Conservation (phyloP, 2,797 vertebrate species). For the Labroides dimidiatus region DNA sequence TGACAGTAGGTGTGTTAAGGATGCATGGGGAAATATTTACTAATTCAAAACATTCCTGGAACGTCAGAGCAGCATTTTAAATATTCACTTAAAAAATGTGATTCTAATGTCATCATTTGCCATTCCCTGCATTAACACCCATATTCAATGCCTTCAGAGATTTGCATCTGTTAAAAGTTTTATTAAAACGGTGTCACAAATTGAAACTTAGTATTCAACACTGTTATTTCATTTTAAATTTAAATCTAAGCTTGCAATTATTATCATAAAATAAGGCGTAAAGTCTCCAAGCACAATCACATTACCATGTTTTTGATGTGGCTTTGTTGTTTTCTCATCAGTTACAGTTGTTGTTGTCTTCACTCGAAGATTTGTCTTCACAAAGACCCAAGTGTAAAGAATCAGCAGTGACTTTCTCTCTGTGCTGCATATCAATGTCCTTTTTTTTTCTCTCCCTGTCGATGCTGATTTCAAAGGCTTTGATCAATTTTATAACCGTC, state of each 20-base stretch:
- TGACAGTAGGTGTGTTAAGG: no score
- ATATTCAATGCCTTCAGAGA: slow-evolving; percentile 1
- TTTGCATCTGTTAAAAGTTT: neutral
- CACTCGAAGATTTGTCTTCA: neutral
- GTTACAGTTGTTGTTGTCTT: neutral
- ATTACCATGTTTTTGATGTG: slow-evolving; percentile 31
- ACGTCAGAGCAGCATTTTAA: neutral
- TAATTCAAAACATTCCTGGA: no score
- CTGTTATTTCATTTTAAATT: slow-evolving; percentile 32
- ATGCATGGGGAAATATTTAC: no score
- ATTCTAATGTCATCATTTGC: slow-evolving; percentile 9
- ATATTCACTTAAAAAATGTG: slow-evolving; percentile 4
- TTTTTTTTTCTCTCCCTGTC: neutral
- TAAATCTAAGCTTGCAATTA: slow-evolving; percentile 17
- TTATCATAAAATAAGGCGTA: slow-evolving; percentile 14
- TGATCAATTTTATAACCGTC: no score
- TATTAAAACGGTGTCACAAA: slow-evolving; percentile 16
- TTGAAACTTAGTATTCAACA: slow-evolving; percentile 22
- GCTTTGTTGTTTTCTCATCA: slow-evolving; percentile 34
- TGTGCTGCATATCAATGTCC: neutral
- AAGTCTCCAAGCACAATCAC: slow-evolving; percentile 25
- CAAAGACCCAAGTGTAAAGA: no score
- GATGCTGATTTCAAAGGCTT: neutral
- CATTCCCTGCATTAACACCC: neutral
- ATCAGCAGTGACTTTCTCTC: neutral